Evolutionary conservation across 64 coral and sea anemone species (phyloP).

Genomic region (Exaiptasia diaphana): DNA sequence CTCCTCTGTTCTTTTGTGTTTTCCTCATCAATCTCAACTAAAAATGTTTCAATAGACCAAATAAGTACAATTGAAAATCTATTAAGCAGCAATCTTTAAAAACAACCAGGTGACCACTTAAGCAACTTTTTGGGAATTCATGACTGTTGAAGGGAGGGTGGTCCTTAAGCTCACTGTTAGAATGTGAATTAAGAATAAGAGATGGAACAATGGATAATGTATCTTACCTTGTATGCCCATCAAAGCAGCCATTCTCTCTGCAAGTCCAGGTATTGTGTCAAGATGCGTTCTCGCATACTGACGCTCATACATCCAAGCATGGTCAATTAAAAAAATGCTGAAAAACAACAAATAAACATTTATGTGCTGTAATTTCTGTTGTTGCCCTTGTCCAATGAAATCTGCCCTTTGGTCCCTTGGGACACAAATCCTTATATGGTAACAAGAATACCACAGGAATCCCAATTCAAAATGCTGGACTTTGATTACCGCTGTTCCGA

Average conservation of each 20-base stretch:
- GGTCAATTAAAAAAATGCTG: constrained; percentile 95
- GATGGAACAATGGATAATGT: no score
- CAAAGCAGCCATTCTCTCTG: constrained; percentile 75
- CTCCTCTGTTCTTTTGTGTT: constrained; percentile 10
- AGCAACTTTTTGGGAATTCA: no score
- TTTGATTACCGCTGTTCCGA: background rate
- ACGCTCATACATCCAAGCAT: constrained; percentile 90
- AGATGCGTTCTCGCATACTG: constrained; percentile 76
- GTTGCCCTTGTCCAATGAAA: background rate
- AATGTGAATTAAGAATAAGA: no score
- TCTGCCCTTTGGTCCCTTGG: background rate
- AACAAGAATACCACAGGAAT: no score
- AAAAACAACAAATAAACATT: background rate
- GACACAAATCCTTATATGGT: background rate
- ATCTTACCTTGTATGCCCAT: constrained; percentile 72
- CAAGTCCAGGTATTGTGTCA: constrained; percentile 52
- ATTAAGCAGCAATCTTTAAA: no score
- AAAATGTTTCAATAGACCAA: no score
- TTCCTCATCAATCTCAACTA: background rate
- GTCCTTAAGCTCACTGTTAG: no score
- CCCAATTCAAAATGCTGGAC: no score
- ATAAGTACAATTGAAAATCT: background rate
- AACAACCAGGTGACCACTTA: no score
- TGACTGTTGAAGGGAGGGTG: no score
- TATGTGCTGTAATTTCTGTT: background rate